phyloP scores from a whole-genome alignment of 2,888 invertebrate species.

The Cantharis lateralis region DNA sequence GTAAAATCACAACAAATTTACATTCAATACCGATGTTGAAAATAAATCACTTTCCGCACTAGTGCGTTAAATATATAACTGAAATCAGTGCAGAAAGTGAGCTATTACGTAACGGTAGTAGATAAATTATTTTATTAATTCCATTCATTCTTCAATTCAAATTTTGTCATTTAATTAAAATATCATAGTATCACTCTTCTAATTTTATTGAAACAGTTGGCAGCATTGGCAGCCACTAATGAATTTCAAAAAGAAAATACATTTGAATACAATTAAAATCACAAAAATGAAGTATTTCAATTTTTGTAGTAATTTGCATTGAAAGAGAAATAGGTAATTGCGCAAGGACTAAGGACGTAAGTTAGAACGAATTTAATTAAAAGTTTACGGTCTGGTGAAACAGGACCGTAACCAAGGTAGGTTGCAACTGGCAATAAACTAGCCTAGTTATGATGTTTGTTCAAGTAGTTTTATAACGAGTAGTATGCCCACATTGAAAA shows the following conservation, averaged over 20 bases:
- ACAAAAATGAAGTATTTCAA: neutral
- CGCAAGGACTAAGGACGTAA: neutral
- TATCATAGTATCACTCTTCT: neutral
- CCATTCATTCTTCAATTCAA: no score
- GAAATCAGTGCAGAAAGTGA: no score
- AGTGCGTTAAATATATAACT: no score
- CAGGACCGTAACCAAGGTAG: neutral
- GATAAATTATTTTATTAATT: no score
- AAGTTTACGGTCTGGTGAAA: neutral
- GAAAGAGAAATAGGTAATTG: neutral
- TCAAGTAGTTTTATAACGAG: neutral
- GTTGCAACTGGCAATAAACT: neutral
- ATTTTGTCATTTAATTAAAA: neutral
- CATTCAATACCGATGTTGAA: no score
- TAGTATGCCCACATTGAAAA: neutral
- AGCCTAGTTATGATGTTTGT: neutral
- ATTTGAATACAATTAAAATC: neutral
- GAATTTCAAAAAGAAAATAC: neutral
- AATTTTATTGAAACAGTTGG: neutral
- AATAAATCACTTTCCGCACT: no score
- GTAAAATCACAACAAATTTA: no score
- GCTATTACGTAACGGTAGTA: no score
- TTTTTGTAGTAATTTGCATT: neutral
- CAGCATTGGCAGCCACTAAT: neutral
- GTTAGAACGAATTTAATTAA: neutral